Conservation (phyloP, 2,797 vertebrate species). For the Hapalemur alaotrensis region DNA sequence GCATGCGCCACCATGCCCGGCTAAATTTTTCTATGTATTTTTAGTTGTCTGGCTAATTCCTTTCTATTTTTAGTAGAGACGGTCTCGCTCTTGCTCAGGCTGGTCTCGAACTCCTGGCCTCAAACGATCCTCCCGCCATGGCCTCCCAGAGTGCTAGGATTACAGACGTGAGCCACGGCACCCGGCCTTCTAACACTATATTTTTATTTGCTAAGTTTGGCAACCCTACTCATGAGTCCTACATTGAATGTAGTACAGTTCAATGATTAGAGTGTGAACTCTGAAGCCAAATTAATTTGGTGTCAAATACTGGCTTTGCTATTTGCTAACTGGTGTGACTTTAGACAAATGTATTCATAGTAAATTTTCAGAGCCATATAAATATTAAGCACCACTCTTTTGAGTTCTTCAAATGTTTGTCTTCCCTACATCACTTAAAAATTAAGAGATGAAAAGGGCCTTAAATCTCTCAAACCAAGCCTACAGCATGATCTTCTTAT, state of each 20-base stretch:
- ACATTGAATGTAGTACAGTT: background rate
- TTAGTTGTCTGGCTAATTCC: too few species aligned
- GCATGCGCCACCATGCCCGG: too few species aligned
- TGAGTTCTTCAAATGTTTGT: constrained; percentile 19
- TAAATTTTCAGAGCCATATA: background rate
- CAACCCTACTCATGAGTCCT: background rate
- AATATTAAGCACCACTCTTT: background rate
- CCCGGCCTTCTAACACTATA: background rate
- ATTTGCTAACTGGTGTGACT: background rate
- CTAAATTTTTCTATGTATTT: too few species aligned
- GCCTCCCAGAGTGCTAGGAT: too few species aligned
- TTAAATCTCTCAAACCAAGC: background rate
- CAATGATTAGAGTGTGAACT: background rate
- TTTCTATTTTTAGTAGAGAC: too few species aligned
- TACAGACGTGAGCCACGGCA: too few species aligned
- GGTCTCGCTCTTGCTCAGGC: too few species aligned
- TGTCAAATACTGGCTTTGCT: background rate
- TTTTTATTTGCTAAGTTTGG: background rate
- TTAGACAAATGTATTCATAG: background rate
- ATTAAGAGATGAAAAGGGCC: background rate
- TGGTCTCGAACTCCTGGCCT: too few species aligned
- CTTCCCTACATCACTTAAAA: background rate
- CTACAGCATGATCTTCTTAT: background rate
- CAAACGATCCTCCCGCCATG: too few species aligned
- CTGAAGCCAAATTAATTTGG: background rate